A percentile compares a stretch with the other conserved stretches of the same genome.
These are phyloP conservation scores for Arrhopalites spinosus DNA, from an alignment of 2,888 invertebrate genomes.

Conservation along the genomic window DNA sequence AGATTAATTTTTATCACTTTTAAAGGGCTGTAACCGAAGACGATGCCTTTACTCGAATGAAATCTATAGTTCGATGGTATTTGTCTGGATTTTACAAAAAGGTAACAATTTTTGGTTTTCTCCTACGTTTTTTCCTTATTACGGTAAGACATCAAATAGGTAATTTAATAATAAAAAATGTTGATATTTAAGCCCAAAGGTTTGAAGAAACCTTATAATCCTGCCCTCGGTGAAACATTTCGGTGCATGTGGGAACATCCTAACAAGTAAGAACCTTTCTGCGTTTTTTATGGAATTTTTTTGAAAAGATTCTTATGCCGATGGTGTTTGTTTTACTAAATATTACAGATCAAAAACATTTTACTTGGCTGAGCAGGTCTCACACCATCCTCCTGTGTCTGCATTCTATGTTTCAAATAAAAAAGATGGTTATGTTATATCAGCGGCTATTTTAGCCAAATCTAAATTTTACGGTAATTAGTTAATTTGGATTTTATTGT, in stretches of 20 bases:
- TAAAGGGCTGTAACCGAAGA: constrained; percentile 78
- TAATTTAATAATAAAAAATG: too few relatives aligned
- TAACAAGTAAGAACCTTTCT: constrained; percentile 64
- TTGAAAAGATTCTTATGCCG: too few relatives aligned
- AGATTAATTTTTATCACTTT: not conserved
- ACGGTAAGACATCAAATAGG: too few relatives aligned
- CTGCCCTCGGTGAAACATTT: constrained; percentile 89
- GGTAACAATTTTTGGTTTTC: too few relatives aligned
- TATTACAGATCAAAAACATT: constrained; percentile 72
- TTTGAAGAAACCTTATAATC: constrained; percentile 94
- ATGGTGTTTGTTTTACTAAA: too few relatives aligned
- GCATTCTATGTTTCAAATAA: constrained; percentile 93
- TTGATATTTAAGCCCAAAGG: constrained; percentile 81
- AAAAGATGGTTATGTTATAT: constrained; percentile 89
- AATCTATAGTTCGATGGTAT: constrained; percentile 86
- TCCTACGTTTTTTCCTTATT: too few relatives aligned
- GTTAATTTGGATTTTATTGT: too few relatives aligned
- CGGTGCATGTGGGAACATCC: constrained; percentile 88
- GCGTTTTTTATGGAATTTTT: too few relatives aligned
- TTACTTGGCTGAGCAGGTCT: constrained; percentile 92
- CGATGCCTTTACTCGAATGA: constrained; percentile 89
- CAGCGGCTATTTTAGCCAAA: constrained; percentile 86
- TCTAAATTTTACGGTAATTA: constrained; percentile 89
- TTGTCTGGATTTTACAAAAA: constrained; percentile 91
- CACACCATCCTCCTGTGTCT: constrained; percentile 92